Evolutionary conservation across 2,113 vertebrate species (phyloP), one percentile per base, ranked within the genome.

Genomic region (Grammomys dolichurus): DNA sequence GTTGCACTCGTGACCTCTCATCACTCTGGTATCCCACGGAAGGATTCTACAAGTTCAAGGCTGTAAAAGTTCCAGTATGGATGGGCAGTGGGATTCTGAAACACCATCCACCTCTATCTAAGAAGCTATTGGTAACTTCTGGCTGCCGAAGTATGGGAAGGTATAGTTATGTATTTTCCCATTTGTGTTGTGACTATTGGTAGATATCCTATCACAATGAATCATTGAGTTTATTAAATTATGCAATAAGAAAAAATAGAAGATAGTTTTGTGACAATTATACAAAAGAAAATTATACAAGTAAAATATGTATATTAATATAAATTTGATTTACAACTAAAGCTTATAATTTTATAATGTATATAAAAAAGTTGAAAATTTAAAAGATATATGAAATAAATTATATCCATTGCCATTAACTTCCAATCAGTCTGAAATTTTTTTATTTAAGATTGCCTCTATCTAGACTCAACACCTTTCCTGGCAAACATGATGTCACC

Each of bases 61-160:
- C 51, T 58, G 4, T 22, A 33, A 81, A 56, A n/a, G 22, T n/a
- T n/a, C 12, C 19, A n/a, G 3, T 12, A 60, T 2, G 5, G 19
- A 40, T 60, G 56, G 36, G 5, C 11, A 24, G 22, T 36, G 36
- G 12, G 11, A 28, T 63, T 28, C 24, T 43, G n/a, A 28, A n/a
- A 1, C 36, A 10, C 10, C 0, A 1, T 12, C 11, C 0, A 1
- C 31, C 7, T 1, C 6, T 82, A 82, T 13, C 10, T 82, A 14
- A 26, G 24, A 26, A 40, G 4, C 54, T 82, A 58, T 26, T n/a
- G 33, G 19, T 58, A 60, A 40, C 60, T 77, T 40, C 22, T 24
- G 5, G 14, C 6, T 82, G 80, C 6, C 17, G 13, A 28, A 36
- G 10, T 13, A 58, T 58, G 10, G 10, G 22, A 10, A 58, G 19